Percentiles rank a stretch among this genome's conserved stretches.
phyloP scores from a whole-genome alignment of 1,140 invertebrate genomes.

The Pseudomyrmex concolor region DNA sequence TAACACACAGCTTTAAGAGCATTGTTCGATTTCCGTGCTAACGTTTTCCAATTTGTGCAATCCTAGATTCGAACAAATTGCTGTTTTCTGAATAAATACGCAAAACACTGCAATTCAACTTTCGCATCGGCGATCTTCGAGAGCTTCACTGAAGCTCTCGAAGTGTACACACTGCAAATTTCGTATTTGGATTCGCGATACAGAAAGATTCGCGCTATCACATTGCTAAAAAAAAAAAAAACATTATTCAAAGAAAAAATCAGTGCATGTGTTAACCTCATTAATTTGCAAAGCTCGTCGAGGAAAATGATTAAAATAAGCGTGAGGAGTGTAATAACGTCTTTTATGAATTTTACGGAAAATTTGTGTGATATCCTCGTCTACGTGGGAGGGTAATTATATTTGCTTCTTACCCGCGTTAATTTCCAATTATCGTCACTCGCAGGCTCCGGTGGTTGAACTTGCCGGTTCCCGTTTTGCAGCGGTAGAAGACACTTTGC shows the following conservation, averaged over 20 bases:
- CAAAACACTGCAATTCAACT: not conserved
- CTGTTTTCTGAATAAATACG: conserved; percentile 26
- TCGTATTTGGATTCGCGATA: not conserved
- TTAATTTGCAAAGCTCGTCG: too few species aligned
- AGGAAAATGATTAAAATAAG: too few species aligned
- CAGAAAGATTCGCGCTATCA: too few species aligned
- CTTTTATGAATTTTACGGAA: conserved; percentile 3
- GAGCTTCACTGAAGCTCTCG: not conserved
- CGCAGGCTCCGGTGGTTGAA: conserved; percentile 62
- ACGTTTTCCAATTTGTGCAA: not conserved
- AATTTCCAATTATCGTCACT: conserved; percentile 80
- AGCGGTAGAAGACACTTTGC: conserved; percentile 72
- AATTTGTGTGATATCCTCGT: not conserved
- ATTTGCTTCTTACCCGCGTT: conserved; percentile 68
- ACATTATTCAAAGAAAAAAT: too few species aligned
- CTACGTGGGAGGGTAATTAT: not conserved
- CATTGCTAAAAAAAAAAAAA: too few species aligned
- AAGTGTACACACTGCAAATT: conserved; percentile 1
- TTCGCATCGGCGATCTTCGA: conserved; percentile 3
- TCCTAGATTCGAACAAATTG: conserved; percentile 4
- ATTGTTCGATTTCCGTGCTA: conserved; percentile 29
- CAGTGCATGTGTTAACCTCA: too few species aligned
- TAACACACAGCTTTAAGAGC: conserved; percentile 5
- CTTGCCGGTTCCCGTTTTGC: conserved; percentile 59
- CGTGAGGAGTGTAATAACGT: not conserved